Evolutionary conservation across 2,113 vertebrate species (phyloP).

Genomic region (Potamarius usumacintae): DNA sequence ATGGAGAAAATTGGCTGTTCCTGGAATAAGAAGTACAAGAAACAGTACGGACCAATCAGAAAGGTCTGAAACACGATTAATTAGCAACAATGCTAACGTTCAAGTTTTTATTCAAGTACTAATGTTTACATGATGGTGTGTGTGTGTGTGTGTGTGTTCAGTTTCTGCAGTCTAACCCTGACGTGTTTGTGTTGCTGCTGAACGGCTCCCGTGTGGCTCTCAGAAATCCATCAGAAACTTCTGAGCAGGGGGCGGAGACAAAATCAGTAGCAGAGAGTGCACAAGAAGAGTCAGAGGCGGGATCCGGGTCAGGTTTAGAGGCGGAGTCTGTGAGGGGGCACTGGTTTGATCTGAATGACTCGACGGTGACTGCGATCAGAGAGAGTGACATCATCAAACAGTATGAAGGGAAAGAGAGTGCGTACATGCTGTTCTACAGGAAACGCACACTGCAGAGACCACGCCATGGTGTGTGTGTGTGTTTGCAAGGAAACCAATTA

Average conservation of each 20-base stretch:
- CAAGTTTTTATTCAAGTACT: not conserved
- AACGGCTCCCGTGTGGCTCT: conserved; percentile 79
- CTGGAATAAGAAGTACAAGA: conserved; percentile 92
- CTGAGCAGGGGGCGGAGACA: conserved; percentile 31
- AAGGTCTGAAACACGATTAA: conserved; percentile 74
- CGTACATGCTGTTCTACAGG: conserved; percentile 98
- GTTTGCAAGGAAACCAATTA: not conserved
- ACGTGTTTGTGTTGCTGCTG: conserved; percentile 81
- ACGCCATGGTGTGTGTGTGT: conserved; percentile 75
- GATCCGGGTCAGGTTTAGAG: not conserved
- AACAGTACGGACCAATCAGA: conserved; percentile 81
- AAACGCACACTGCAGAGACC: conserved; percentile 83
- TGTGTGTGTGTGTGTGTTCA: conserved; percentile 53
- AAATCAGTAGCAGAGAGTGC: conserved; percentile 32
- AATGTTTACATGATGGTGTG: not conserved
- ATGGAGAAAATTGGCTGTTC: conserved; percentile 83
- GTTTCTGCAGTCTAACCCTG: conserved; percentile 87
- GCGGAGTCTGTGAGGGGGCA: conserved; percentile 63
- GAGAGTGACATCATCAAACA: conserved; percentile 89
- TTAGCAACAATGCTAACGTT: not conserved
- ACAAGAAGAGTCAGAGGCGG: not conserved
- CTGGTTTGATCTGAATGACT: conserved; percentile 97
- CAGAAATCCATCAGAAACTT: conserved; percentile 55
- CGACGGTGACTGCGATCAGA: conserved; percentile 83
- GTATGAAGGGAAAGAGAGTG: conserved; percentile 95